These are phyloP conservation scores for Vultur gryphus DNA, from an alignment of 2,797 vertebrate genomes.

Conservation along the genomic window DNA sequence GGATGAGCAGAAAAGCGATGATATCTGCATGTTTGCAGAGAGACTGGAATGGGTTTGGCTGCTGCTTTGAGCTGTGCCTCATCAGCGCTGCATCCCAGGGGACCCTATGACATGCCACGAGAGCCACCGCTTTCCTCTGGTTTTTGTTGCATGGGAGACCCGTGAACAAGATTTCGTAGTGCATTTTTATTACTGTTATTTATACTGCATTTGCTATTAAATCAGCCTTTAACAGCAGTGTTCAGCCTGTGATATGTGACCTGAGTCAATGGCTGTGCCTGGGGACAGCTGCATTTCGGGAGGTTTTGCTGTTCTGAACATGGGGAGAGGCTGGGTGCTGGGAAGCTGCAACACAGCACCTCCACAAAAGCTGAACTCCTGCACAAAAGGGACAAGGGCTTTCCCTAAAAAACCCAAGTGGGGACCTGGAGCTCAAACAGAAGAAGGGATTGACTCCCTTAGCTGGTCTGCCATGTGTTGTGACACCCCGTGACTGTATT, in stretches of 20 bases:
- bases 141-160: background rate
- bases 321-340: background rate
- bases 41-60: background rate
- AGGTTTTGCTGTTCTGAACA: background rate
- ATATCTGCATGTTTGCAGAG: background rate
- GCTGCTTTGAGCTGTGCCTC: background rate
- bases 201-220: background rate
- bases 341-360: background rate
- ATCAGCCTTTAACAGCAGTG: background rate
- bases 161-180: background rate
- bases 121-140: background rate
- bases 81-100: background rate
- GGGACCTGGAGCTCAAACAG: background rate
- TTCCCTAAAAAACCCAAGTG: background rate
- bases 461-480: background rate
- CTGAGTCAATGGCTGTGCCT: background rate
- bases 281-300: background rate
- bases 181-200: background rate
- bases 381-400: background rate
- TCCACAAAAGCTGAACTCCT: background rate
- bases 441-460: background rate
- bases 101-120: fast-evolving
- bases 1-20: background rate
- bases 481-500: background rate
- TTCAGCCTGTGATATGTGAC: background rate